phyloP scores from a whole-genome alignment of 2,797 vertebrate species.

The Anguilla anguilla region DNA sequence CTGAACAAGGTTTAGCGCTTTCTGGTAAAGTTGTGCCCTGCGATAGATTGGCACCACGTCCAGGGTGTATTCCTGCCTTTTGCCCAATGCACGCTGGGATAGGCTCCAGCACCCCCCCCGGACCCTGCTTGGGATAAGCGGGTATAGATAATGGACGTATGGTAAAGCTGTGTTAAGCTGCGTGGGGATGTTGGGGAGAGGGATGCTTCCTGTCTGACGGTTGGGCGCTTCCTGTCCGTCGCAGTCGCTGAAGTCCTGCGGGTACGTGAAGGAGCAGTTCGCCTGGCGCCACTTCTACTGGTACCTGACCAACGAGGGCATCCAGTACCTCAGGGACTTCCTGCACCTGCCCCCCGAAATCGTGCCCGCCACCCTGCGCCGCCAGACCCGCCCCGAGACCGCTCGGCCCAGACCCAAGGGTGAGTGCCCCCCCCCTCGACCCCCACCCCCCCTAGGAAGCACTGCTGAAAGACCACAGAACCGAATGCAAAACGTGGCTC shows the following conservation, averaged over 20 bases:
- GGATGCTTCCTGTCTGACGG: background rate
- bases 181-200: background rate
- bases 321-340: constrained; percentile 97
- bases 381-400: constrained; percentile 93
- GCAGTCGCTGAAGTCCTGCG: constrained; percentile 95
- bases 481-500: background rate
- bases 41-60: no score
- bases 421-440: constrained; percentile 49
- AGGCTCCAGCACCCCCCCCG: no score
- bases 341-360: constrained; percentile 97
- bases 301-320: constrained; percentile 98
- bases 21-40: background rate
- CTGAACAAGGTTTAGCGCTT: background rate
- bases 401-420: constrained; percentile 96
- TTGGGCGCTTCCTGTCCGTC: constrained; percentile 9
- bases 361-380: constrained; percentile 92
- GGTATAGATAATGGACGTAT: no score
- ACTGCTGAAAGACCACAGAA: background rate
- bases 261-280: constrained; percentile 98
- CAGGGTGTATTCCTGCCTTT: no score
- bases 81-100: no score
- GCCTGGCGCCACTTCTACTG: constrained; percentile 99
- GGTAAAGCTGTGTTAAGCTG: no score
- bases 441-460: background rate
- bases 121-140: no score